These are phyloP conservation scores for Apamea crenata DNA, from an alignment of 2,888 invertebrate genomes.

Conservation along the genomic window DNA sequence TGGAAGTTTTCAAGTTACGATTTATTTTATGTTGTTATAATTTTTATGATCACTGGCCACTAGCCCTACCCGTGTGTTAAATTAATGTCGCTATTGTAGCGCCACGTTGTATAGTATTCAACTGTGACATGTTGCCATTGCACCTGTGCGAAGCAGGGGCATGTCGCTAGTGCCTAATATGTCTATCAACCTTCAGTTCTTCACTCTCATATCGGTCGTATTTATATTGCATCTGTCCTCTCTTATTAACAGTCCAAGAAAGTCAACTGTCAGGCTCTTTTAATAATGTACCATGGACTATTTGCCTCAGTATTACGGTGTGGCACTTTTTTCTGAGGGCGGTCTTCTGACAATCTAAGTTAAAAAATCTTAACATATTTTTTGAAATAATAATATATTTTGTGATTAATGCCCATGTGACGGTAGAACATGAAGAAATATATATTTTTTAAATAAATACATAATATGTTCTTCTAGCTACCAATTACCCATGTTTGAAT, in stretches of 20 bases:
- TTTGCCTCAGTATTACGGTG: not conserved
- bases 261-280: not conserved
- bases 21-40: no score
- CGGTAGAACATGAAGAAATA: not conserved
- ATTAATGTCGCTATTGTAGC: no score
- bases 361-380: not conserved
- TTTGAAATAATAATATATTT: not conserved
- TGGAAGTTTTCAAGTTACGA: no score
- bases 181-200: slow-evolving; percentile 59
- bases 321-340: not conserved
- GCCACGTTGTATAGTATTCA: not conserved
- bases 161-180: slow-evolving; percentile 24
- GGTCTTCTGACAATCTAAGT: not conserved
- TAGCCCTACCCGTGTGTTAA: no score
- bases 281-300: not conserved
- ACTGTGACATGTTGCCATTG: not conserved
- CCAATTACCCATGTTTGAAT: not conserved
- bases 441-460: not conserved
- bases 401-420: not conserved
- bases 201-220: slow-evolving; percentile 30
- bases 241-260: not conserved
- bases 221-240: slow-evolving; percentile 1
- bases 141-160: not conserved
- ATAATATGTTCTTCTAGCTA: not conserved
- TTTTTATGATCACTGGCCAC: no score